These are phyloP conservation scores for Synanthedon tipuliformis DNA, from an alignment of 2,888 invertebrate species.

Conservation along the genomic window DNA sequence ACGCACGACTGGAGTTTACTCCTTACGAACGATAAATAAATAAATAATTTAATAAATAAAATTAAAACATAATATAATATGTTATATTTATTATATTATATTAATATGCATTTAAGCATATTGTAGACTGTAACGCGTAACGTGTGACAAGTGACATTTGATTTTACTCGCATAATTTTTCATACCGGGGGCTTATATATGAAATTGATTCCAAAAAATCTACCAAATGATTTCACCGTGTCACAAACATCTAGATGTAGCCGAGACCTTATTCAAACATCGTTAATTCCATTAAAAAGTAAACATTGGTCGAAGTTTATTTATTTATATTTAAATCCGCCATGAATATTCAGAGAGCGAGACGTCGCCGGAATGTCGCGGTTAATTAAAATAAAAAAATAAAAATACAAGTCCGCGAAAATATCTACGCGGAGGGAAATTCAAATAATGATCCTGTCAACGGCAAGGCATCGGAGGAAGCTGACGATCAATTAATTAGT, in stretches of 20 bases:
- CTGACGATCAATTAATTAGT: constrained; percentile 34
- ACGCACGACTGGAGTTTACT: too few relatives aligned
- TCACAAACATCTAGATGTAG: neutral
- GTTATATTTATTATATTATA: too few relatives aligned
- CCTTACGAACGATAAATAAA: too few relatives aligned
- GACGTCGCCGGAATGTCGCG: neutral
- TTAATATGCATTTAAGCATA: too few relatives aligned
- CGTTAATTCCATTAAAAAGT: neutral
- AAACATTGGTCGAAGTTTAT: constrained; percentile 6
- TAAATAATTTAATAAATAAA: too few relatives aligned
- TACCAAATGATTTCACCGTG: too few relatives aligned
- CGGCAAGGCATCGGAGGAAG: constrained; percentile 15
- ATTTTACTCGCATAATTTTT: too few relatives aligned
- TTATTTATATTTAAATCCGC: constrained; percentile 9
- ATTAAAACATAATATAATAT: too few relatives aligned
- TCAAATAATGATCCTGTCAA: constrained; percentile 35
- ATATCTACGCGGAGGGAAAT: constrained; percentile 11
- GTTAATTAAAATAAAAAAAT: constrained; percentile 12
- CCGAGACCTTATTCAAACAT: neutral
- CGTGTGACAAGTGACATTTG: too few relatives aligned
- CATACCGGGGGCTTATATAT: too few relatives aligned
- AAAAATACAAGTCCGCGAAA: constrained; percentile 20
- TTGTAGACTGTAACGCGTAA: too few relatives aligned
- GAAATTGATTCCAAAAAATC: too few relatives aligned
- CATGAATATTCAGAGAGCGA: constrained; percentile 8